Evolutionary conservation across 2,888 invertebrate species (phyloP), one percentile per base, ranked within the genome.

Genomic region (Therioaphis trifolii): DNA sequence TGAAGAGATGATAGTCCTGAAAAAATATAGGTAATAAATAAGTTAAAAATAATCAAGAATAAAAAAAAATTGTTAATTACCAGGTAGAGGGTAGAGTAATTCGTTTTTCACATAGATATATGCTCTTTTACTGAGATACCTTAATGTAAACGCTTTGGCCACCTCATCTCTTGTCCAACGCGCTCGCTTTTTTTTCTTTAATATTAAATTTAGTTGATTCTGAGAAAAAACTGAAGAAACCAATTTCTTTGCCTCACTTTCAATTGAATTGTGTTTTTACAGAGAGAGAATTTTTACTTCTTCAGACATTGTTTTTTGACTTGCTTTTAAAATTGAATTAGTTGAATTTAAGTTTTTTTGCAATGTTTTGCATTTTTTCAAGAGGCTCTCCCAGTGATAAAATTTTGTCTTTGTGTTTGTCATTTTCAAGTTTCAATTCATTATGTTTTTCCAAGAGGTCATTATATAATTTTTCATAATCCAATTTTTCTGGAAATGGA

Each of bases 1-100:
- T 72, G 49, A 29, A 72, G 52, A 15, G 72, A 66, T 66, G 66
- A 66, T 11, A 66, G 35, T 40, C 66, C 40, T 66, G 11, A 40
- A 66, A 61, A 66, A 35, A 72, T 49, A 55, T 18, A 71, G 5
- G 2, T 27, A n/a, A 49, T 24, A n/a, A 72, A 49, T 52, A 72
- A 24, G 12, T 12, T 66, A 7, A 29, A 24, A 5, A 52, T 52
- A 52, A 52, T n/a, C 7, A 18, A 49, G 4, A 49, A 49, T 49
- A 49, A 15, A 52, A 52, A 63, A n/a, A 66, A 66, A 4, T 12
- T 66, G n/a, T n/a, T 66, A n/a, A 35, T 21, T 40, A 40, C 66
- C 40, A 4, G 40, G 35, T 40, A 61, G 66, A 40, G 66, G 66
- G 12, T 66, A 40, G 21, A 40, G 40, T n/a, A 40, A n/a, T n/a